Base-by-base conservation (phyloP, 2,888 invertebrate genomes). In the Phyllotreta striolata region DNA sequence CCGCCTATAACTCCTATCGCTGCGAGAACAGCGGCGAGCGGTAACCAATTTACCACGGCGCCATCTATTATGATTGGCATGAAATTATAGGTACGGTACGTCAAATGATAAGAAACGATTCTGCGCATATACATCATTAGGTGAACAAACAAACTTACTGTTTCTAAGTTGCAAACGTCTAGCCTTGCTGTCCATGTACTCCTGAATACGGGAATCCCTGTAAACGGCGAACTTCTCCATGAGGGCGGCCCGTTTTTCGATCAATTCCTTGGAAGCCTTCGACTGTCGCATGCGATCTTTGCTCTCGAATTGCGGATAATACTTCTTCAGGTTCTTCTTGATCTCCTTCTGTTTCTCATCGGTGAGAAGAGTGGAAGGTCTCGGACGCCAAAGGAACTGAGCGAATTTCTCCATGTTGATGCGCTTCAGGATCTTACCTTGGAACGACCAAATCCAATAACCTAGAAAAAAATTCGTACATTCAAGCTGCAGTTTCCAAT, bases 371-470 rank as follows among this genome's bases (percentile, higher is more conserved):
- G 95, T 90, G 0, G 92, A 88, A 0, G 98, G 97, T 44, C 98
- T 86, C 14, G 99, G 99, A 71, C 99, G 87, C 98, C 98, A 99
- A 77, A 95, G 85, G 10, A 70, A 63, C 38, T 98, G 96, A 59
- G 95, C 95, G 81, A 99, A 97, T 55, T 91, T 91, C 74, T 97
- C 98, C 73, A 96, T 85, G 82, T 93, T 92, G 67, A 95, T 91
- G 75, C 97, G 85, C 72, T 89, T 87, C 51, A 93, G 79, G 66
- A 91, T 85, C 70, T 87, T 85, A 2, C 90, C 90, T 77, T 99
- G 98, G 91, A 99, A 98, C 39, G 96, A 95, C 93, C 98, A 98
- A 78, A 99, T 89, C 88, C 96, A 96, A 83, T 95, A 99, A 1
- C 96, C 98, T 66, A 86, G 85, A 68, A 55, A 57, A 52, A 35